Evolutionary conservation across 2,797 vertebrate genomes (phyloP), one percentile per base, ranked within the genome.

Genomic region (Liparis tanakae): DNA sequence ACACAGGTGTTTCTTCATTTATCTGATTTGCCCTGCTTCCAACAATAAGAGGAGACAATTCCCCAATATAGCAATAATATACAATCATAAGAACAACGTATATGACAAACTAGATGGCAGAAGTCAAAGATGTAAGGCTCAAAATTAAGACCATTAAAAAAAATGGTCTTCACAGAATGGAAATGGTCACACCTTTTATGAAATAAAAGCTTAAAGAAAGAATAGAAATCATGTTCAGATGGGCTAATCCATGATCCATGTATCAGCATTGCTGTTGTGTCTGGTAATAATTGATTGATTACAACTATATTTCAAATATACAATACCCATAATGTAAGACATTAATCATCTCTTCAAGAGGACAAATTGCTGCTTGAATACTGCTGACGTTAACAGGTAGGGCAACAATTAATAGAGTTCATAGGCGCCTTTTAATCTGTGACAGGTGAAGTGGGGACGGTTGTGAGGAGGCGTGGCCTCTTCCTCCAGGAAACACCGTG

Each of bases 401-500:
- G 6, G 5, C 7, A 37, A 36, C 34, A 57, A 30, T 34, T 39
- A 51, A 57, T 6, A 1, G 33, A 51, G 65, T 53, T 48, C 44
- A 43, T 9, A 7, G 22, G 5, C 9, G 0, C 0, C 13, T 15
- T 5, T 76, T 34, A 46, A 44, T 25, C 1, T 12, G 1, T 22
- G 62, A 3, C 4, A 37, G 54, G 20, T 56, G 60, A 56, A 7
- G 48, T 1, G 15, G 33, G 5, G 59, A 13, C 5, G 55, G 5
- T 1, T 36, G 22, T 20, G 22, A 48, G 60, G 64, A 65, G 90
- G 92, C 46, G 88, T 79, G 65, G 71, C 85, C 46, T 56, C 67
- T 7, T 34, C 17, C n/a, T 73, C 17, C 73, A 72, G 79, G 86
- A 89, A 86, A 72, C 83, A 39, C 30, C 5, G 89, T 84, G 55